These are phyloP conservation scores for Onthophagus sagittarius DNA, from an alignment of 2,888 invertebrate species.

Conservation along the genomic window DNA sequence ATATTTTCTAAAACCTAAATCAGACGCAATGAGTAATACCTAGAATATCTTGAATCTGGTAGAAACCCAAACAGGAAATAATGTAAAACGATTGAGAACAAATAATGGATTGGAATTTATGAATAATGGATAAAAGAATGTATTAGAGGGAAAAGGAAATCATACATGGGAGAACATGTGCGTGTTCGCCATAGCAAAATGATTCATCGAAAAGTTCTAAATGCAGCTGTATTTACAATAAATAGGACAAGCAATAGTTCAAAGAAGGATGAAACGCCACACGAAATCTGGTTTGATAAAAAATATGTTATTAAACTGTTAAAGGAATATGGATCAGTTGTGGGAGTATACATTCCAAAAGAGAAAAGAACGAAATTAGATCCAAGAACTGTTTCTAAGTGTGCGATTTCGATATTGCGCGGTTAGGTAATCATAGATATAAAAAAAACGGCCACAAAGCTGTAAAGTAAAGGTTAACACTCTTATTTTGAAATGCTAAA, in stretches of 20 bases:
- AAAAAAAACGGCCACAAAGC: slow-evolving; percentile 27
- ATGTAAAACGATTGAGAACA: slow-evolving; percentile 30
- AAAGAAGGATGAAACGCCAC: slow-evolving; percentile 33
- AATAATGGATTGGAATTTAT: slow-evolving; percentile 37
- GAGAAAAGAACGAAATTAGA: too few species aligned
- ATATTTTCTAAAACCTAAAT: slow-evolving; percentile 30
- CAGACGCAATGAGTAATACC: slow-evolving; percentile 21
- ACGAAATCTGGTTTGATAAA: slow-evolving; percentile 39
- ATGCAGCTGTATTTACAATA: slow-evolving; percentile 28
- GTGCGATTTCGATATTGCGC: too few species aligned
- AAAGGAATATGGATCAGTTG: slow-evolving; percentile 27
- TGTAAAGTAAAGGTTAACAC: slow-evolving; percentile 21
- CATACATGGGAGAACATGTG: too few species aligned
- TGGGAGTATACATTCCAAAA: slow-evolving; percentile 29
- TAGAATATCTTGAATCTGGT: slow-evolving; percentile 28
- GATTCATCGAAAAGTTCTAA: slow-evolving; percentile 38
- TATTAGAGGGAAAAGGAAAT: slow-evolving; percentile 32
- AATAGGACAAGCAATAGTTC: slow-evolving; percentile 26
- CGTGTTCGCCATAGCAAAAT: slow-evolving; percentile 43
- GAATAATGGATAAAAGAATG: slow-evolving; percentile 29
- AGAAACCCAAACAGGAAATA: slow-evolving; percentile 35
- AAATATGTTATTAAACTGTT: slow-evolving; percentile 23
- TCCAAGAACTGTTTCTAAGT: too few species aligned
- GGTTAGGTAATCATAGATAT: too few species aligned
- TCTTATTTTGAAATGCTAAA: too few species aligned